A percentile compares a stretch with the other conserved stretches of the same genome.
Evolutionary conservation across 2,888 invertebrate genomes (phyloP).

Genomic region (Cataglyphis cursor): DNA sequence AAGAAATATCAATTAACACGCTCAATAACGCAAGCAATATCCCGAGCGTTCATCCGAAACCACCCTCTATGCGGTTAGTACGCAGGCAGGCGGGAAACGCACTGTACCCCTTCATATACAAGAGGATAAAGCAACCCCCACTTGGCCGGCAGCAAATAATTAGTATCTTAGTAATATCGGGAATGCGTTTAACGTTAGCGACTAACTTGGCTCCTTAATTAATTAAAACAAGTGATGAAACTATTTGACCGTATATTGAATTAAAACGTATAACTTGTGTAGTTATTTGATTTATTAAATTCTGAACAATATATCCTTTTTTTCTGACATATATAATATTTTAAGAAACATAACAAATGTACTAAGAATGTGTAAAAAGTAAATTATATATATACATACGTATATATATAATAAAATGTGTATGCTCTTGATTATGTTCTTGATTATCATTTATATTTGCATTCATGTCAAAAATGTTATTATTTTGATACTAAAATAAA

Average conservation of each 20-base stretch:
- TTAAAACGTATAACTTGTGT: constrained; percentile 5
- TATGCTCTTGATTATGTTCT: no score
- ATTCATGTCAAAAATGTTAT: neutral
- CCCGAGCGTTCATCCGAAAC: constrained; percentile 79
- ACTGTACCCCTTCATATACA: constrained; percentile 66
- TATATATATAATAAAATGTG: no score
- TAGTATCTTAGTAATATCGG: constrained; percentile 81
- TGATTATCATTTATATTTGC: neutral
- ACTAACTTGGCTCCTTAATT: constrained; percentile 38
- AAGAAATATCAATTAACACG: constrained; percentile 82
- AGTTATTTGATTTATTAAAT: constrained; percentile 2
- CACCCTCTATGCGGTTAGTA: constrained; percentile 78
- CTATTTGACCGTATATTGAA: constrained; percentile 18
- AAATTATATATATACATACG: neutral
- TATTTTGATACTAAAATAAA: constrained; percentile 6
- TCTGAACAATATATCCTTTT: neutral
- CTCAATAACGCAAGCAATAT: constrained; percentile 81
- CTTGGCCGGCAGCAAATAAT: constrained; percentile 78
- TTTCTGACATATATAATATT: neutral
- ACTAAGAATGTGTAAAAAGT: neutral
- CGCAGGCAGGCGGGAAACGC: constrained; percentile 70
- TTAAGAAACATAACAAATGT: neutral
- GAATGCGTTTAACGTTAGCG: constrained; percentile 35
- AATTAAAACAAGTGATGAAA: constrained; percentile 28
- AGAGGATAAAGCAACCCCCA: constrained; percentile 72